Base-by-base conservation (phyloP, 92 coral and sea anemone species). In the Epizoanthus scotinus region DNA sequence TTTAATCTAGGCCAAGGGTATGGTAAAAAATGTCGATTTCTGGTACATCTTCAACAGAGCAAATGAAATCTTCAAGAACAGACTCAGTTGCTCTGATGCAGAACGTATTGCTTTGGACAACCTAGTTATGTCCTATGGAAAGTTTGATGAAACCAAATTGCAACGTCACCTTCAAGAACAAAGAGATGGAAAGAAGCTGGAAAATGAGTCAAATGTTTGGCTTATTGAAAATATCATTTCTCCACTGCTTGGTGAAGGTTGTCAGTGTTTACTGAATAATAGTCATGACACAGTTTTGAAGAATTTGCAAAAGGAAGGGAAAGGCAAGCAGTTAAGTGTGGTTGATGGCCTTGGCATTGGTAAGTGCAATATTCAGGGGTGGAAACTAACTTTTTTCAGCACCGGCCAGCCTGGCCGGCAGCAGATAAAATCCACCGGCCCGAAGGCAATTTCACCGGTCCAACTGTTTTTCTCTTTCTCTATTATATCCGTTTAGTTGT, bases 41-140 rank as follows among this genome's bases (percentile, higher is more conserved):
- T 69, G 74, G 74, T 38, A 44, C 74, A 47, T 69, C 44, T 69
- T 69, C 74, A 69, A 47, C 74, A 69, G 74, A 38, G 74, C 74
- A n/a, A 69, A 69, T 56, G 56, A 2, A 40, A 2, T 69, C 74
- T 69, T 67, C 53, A 67, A 19, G 73, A 67, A 67, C 73, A 67
- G 27, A 67, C 26, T 2, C 25, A 22, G 26, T 28, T 62, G 67
- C 67, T 62, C 67, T 13, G 28, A 12, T 14, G 67, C 20, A 62
- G 67, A 62, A 13, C 27, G 21, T 15, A 22, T 62, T 62, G 67
- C 67, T 0, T 62, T 62, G 36, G 4, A 31, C 36, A 31, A 31
- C 36, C 4, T 31, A 31, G 36, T 31, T 31, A 31, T 1, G 36
- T 1, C 36, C 36, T 31, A 31, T 31, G 36, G 36, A 31, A 31